These are phyloP conservation scores for Lophura nycthemera DNA, from an alignment of 2,113 vertebrate genomes.

Conservation along the genomic window DNA sequence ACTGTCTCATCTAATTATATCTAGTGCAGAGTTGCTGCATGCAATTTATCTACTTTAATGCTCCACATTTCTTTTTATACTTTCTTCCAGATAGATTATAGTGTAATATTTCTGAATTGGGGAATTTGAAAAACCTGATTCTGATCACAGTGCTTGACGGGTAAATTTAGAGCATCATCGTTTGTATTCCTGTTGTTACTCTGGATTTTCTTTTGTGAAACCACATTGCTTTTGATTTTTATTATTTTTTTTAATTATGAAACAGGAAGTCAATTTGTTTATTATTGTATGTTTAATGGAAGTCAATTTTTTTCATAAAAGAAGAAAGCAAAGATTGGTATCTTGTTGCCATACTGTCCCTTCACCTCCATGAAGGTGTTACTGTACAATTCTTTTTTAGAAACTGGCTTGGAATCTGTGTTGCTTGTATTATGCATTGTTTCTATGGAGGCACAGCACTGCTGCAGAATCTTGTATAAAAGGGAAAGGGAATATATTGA, in stretches of 20 bases:
- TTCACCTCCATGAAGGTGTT: background rate
- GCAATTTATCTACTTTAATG: background rate
- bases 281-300: background rate
- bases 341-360: background rate
- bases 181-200: background rate
- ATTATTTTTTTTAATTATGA: background rate
- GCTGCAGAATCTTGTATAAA: background rate
- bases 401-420: background rate
- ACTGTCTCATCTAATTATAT: background rate
- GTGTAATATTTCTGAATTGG: background rate
- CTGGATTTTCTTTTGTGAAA: background rate
- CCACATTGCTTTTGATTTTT: background rate
- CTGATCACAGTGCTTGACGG: background rate
- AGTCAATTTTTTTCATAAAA: background rate
- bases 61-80: background rate
- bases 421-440: background rate
- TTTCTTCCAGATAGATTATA: background rate
- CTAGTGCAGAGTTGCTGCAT: background rate
- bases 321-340: background rate
- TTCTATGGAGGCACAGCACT: background rate
- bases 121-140: background rate
- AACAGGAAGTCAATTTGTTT: background rate
- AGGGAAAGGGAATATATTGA: background rate
- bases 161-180: background rate
- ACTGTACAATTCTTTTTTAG: background rate